phyloP scores from a whole-genome alignment of 30 jellyfish, hydroid and myxozoan species.

The Haliclystus octoradiatus region DNA sequence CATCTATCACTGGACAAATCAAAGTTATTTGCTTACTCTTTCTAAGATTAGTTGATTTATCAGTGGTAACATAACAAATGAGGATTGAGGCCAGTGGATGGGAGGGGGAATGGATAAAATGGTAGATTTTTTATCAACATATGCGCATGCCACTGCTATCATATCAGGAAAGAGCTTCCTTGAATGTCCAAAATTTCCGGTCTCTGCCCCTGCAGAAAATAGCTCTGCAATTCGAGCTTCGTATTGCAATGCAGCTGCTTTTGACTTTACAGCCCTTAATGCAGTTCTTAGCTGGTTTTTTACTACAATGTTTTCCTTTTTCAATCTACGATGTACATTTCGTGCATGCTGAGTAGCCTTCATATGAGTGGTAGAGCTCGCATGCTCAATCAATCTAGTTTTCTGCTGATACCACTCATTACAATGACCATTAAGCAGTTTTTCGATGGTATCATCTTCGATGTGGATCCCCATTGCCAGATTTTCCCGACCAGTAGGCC shows the following conservation, averaged over 20 bases:
- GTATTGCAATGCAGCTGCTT: constrained; percentile 18
- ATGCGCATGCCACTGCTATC: constrained; percentile 11
- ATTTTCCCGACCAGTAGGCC: no score
- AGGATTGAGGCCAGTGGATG: no score
- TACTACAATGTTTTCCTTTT: not conserved
- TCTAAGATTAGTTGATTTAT: constrained; percentile 9
- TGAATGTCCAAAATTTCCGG: constrained; percentile 46
- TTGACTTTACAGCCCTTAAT: constrained; percentile 15
- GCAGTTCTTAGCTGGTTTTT: constrained; percentile 23
- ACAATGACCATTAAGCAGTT: no score
- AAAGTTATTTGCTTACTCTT: constrained; percentile 6
- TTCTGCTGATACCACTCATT: not conserved
- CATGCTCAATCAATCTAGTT: not conserved
- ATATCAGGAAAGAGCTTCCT: constrained; percentile 36
- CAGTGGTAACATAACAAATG: no score
- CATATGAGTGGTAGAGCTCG: not conserved
- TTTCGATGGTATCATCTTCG: no score
- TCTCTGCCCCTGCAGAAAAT: constrained; percentile 21
- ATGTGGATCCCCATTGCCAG: no score
- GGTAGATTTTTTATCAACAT: constrained; percentile 15
- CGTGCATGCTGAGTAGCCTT: not conserved
- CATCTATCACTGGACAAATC: constrained; percentile 25
- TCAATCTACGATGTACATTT: not conserved
- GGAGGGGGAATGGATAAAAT: no score
- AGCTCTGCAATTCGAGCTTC: constrained; percentile 21